Percentiles rank a stretch among this genome's conserved stretches.
Conservation (phyloP, 2,888 invertebrate genomes). For the Xestobium rufovillosum region DNA sequence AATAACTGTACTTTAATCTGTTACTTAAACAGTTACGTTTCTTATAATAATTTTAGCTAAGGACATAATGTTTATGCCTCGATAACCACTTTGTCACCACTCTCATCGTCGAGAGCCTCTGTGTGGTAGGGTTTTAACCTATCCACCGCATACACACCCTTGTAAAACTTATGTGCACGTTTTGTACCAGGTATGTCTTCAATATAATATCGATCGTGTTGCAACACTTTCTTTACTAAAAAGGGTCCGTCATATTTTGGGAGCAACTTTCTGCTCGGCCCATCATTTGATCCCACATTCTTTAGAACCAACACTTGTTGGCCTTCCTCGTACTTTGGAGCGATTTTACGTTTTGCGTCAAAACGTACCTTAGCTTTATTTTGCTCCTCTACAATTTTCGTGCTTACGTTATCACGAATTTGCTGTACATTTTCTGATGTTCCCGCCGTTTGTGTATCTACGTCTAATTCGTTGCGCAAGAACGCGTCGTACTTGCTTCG, state of each 20-base stretch:
- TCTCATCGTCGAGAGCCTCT: too few relatives aligned
- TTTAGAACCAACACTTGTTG: slow-evolving; percentile 4
- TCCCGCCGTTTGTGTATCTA: too few relatives aligned
- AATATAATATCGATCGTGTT: slow-evolving; percentile 5
- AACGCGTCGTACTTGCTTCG: slow-evolving; percentile 11
- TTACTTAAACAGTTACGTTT: too few relatives aligned
- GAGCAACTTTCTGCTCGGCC: slow-evolving; percentile 6
- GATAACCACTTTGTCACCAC: too few relatives aligned
- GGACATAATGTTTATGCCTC: too few relatives aligned
- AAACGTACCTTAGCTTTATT: slow-evolving; percentile 2
- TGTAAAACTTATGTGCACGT: neutral
- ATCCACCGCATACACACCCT: slow-evolving; percentile 7
- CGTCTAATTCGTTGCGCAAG: too few relatives aligned
- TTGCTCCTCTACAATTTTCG: slow-evolving; percentile 4
- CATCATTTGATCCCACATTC: slow-evolving; percentile 1
- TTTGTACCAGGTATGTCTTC: slow-evolving; percentile 6
- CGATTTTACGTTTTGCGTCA: slow-evolving; percentile 4
- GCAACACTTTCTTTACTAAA: slow-evolving; percentile 7
- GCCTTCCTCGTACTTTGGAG: slow-evolving; percentile 1
- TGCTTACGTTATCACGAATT: too few relatives aligned
- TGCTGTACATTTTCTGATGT: too few relatives aligned
- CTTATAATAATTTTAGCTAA: too few relatives aligned
- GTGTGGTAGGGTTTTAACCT: slow-evolving; percentile 8
- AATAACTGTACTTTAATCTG: too few relatives aligned
- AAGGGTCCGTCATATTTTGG: slow-evolving; percentile 6